Evolutionary conservation across 2,888 invertebrate genomes (phyloP).

Genomic region (Bimastos eiseni): DNA sequence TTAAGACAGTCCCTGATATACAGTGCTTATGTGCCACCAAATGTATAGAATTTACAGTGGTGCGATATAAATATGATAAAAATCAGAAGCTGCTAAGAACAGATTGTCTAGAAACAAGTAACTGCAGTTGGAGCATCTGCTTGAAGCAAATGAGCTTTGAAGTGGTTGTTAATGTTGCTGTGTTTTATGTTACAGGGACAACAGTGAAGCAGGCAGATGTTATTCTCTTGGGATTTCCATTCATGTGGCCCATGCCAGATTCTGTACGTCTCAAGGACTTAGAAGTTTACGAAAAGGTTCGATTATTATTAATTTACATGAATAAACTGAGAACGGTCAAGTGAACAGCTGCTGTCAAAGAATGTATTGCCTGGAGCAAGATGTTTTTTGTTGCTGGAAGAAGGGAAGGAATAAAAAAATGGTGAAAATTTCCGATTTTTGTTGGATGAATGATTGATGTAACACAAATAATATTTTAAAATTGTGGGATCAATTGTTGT

Average conservation of each 20-base stretch:
- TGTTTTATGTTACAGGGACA: slow-evolving; percentile 43
- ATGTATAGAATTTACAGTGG: background rate
- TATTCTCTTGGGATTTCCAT: slow-evolving; percentile 62
- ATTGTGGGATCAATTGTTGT: no score
- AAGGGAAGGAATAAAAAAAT: no score
- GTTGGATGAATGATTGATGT: no score
- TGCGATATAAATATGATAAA: background rate
- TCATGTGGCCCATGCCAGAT: slow-evolving; percentile 53
- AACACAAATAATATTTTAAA: no score
- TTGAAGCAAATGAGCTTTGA: background rate
- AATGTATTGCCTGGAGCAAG: background rate
- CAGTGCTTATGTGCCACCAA: background rate
- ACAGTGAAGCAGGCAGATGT: slow-evolving; percentile 63
- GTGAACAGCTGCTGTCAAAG: background rate
- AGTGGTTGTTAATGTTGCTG: background rate
- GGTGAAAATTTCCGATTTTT: no score
- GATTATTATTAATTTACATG: background rate
- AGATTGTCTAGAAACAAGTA: background rate
- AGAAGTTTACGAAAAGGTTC: slow-evolving; percentile 58
- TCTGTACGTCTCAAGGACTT: slow-evolving; percentile 59
- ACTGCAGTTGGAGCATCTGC: background rate
- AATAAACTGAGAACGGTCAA: background rate
- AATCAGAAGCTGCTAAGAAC: background rate
- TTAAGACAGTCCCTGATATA: background rate
- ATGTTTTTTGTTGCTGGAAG: background rate